Evolutionary conservation across 2,113 vertebrate species (phyloP).

Genomic region (sheep (Ovis aries)): ARS-UI_Ramb_v3.0 NC_056069.1:63098501-63099000

Average conservation of each 20-base stretch:
- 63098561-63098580: conserved; percentile 7
- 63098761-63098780: background rate
- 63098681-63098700: conserved; percentile 32
- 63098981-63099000: background rate
- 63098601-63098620: background rate
- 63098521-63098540: conserved; percentile 31
- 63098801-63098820: background rate
- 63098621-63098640: background rate
- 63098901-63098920: background rate
- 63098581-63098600: conserved; percentile 13
- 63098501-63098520: background rate
- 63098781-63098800: background rate
- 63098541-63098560: background rate
- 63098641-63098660: conserved; percentile 27
- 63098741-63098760: background rate
- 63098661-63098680: conserved; percentile 49
- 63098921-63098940: background rate
- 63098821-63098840: rapidly evolving
- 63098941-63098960: background rate
- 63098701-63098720: background rate
- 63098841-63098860: background rate
- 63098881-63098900: background rate
- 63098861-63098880: background rate
- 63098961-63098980: rapidly evolving
- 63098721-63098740: conserved; percentile 12